Conservation (phyloP, 2,113 vertebrate species). For the Psilopsiagon aymara region DNA sequence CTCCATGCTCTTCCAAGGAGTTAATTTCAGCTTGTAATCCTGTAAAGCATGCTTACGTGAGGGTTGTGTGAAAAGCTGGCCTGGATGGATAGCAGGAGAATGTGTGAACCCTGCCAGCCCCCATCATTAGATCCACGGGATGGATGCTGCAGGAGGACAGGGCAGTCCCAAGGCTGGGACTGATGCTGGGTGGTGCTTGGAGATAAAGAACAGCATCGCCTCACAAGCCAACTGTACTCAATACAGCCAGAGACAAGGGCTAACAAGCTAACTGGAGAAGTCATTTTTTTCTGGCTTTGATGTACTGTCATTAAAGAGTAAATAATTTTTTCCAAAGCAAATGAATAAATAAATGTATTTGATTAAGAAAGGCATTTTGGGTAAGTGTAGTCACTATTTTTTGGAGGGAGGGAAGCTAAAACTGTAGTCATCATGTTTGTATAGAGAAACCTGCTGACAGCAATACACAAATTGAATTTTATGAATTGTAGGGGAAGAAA, state of each 20-base stretch:
- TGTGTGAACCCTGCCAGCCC: neutral
- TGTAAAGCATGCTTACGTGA: neutral
- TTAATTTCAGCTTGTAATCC: neutral
- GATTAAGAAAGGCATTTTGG: neutral
- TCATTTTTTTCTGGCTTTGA: neutral
- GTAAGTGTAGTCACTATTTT: neutral
- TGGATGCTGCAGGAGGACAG: neutral
- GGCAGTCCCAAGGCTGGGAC: neutral
- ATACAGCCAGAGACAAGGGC: neutral
- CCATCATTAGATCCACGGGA: neutral
- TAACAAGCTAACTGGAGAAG: neutral
- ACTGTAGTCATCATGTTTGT: neutral
- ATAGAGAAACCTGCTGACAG: neutral
- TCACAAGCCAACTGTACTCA: fast-evolving
- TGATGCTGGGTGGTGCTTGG: neutral
- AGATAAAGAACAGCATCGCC: neutral
- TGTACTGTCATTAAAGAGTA: neutral
- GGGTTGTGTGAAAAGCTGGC: neutral
- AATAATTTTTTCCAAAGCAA: neutral
- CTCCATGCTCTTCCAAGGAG: neutral
- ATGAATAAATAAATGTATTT: neutral
- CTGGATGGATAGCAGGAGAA: neutral
- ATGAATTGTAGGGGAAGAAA: neutral
- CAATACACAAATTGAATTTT: neutral
- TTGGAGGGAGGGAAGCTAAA: neutral